A percentile compares a stretch with the other conserved stretches of the same genome.
Evolutionary conservation across 2,113 vertebrate species (phyloP).

Genomic region (Heptranchias perlo): DNA sequence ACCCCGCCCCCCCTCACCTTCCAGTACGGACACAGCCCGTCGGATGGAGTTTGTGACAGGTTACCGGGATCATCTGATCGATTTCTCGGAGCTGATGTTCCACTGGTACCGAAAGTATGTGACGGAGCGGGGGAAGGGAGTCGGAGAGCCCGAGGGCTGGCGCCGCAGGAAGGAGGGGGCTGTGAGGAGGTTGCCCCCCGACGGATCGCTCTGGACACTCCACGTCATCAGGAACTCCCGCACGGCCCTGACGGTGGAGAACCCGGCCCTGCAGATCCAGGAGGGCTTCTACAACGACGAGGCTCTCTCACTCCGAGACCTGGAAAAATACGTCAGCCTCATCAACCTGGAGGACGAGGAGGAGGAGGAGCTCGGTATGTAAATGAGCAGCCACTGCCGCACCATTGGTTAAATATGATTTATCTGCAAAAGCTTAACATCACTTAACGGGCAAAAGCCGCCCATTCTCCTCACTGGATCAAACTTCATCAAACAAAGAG

Average conservation of each 20-base stretch:
- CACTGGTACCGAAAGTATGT: background rate
- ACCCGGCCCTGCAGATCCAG: constrained; percentile 37
- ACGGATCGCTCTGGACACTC: constrained; percentile 51
- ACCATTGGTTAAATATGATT: too few species aligned
- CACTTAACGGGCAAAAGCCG: too few species aligned
- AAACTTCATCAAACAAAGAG: too few species aligned
- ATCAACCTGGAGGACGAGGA: constrained; percentile 48
- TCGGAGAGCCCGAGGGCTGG: background rate
- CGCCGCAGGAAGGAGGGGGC: constrained; percentile 45
- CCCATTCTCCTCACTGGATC: too few species aligned
- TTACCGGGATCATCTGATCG: background rate
- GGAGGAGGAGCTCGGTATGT: constrained; percentile 39
- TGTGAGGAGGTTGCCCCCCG: constrained; percentile 48
- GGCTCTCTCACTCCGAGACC: constrained; percentile 47
- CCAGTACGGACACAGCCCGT: too few species aligned
- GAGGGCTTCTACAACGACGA: constrained; percentile 49
- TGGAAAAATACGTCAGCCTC: constrained; percentile 51
- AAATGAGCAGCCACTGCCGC: background rate
- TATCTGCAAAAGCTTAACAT: too few species aligned
- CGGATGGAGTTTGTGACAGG: background rate
- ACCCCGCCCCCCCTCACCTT: too few species aligned
- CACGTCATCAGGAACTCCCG: constrained; percentile 50
- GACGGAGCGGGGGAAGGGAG: background rate
- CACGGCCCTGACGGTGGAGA: constrained; percentile 47
- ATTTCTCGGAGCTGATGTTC: background rate